Evolutionary conservation across 2,888 invertebrate genomes (phyloP), one percentile per base, ranked within the genome.

Genomic region (Drosophila conformis): DNA sequence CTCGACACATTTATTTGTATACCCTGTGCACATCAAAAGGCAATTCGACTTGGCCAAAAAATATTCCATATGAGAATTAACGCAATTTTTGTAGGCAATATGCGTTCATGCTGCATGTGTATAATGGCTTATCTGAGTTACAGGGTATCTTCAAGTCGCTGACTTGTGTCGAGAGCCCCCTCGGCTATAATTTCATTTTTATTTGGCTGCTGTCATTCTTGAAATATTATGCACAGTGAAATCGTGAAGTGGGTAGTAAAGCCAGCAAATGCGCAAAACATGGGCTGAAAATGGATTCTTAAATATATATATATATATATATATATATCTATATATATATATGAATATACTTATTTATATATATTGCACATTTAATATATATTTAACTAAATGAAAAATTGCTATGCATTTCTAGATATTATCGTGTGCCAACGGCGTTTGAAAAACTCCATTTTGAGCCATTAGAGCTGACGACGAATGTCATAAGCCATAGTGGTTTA

Each of bases 1-100:
- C 58, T 62, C 52, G 61, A 25, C 54, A 59, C 40, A 76, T 75
- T 74, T 59, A 76, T 62, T 53, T 62, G 61, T 36, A 73, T 36
- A 68, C 40, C 15, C 69, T 31, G 38, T 25, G 18, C 13, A 40
- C 66, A 46, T 63, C 36, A 36, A 36, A 36, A 7, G 36, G 36
- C 15, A 18, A 36, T 15, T 7, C 21, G 7, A 21, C 13, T 21
- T 7, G 4, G 21, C 46, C 7, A 21, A 2, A 11, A 10, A 4
- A 18, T n/a, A 11, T 21, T 31, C 8, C 27, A 56, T 4, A 27
- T 7, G 7, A 21, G 15, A 15, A 1, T 21, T 15, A 13, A 7
- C 8, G 15, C 2, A 2, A 21, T 46, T 15, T 46, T 15, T 36
- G 15, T 18, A 7, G 3, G 7, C 1, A 36, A 36, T 18, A 36